Evolutionary conservation across 2,888 invertebrate genomes (phyloP).

Genomic region (Sialis lutaria): DNA sequence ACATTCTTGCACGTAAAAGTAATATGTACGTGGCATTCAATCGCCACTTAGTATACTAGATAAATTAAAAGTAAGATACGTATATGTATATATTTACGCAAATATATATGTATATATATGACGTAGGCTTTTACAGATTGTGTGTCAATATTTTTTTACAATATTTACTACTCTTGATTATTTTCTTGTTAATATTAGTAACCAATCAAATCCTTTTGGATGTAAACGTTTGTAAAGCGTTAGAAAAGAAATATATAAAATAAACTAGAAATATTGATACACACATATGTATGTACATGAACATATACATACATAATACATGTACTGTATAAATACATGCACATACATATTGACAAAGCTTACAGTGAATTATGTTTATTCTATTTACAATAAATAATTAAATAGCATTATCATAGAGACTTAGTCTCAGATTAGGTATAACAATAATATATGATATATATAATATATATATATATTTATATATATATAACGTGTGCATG

Average conservation of each 20-base stretch:
- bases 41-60: slow-evolving; percentile 34
- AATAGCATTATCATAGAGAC: not conserved
- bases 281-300: not conserved
- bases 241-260: too few species aligned
- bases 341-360: slow-evolving; percentile 5
- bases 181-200: too few species aligned
- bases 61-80: slow-evolving; percentile 34
- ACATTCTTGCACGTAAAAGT: too few species aligned
- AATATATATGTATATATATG: not conserved
- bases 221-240: too few species aligned
- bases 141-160: too few species aligned
- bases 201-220: too few species aligned
- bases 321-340: not conserved
- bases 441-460: too few species aligned
- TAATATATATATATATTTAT: not conserved
- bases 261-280: slow-evolving; percentile 4
- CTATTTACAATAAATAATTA: not conserved
- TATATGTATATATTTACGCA: not conserved
- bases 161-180: too few species aligned
- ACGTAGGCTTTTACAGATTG: too few species aligned
- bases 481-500: not conserved
- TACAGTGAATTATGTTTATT: slow-evolving; percentile 4
- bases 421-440: not conserved
- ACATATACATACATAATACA: not conserved
- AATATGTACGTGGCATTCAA: too few species aligned